A percentile compares a stretch with the other conserved stretches of the same genome.
Evolutionary conservation across 2,797 vertebrate species (phyloP).

Genomic region (Peromyscus melanophrys): DNA sequence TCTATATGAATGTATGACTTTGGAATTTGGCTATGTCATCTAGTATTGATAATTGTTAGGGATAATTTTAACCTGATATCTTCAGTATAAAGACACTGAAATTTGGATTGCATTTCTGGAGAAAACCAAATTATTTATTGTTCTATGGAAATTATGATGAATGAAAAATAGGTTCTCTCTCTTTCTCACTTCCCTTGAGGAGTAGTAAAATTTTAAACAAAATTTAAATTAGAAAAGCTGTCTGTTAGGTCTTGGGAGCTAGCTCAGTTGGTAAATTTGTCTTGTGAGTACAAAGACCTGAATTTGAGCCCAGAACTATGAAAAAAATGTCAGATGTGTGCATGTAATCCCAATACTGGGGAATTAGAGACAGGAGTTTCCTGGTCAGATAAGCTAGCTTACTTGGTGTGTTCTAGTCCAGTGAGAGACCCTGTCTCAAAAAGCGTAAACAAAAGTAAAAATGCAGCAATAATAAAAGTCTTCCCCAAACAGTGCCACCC

Average conservation of each 20-base stretch:
- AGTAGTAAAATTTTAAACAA: slow-evolving; percentile 41
- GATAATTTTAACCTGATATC: slow-evolving; percentile 25
- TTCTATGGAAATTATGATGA: slow-evolving; percentile 3
- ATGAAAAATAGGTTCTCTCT: slow-evolving; percentile 13
- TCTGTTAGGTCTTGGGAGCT: background rate
- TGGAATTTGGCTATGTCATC: slow-evolving; percentile 55
- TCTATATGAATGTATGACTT: slow-evolving; percentile 18
- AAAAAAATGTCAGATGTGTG: background rate
- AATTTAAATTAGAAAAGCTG: background rate
- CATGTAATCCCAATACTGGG: background rate
- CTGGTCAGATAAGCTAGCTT: background rate
- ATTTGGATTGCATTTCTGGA: background rate
- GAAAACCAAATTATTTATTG: slow-evolving; percentile 19
- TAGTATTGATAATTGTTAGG: background rate
- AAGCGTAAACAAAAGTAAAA: background rate
- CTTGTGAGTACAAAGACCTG: background rate
- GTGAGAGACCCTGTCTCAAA: background rate
- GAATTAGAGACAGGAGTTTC: background rate
- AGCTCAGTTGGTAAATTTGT: background rate
- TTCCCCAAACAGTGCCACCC: no score
- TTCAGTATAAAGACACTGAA: slow-evolving; percentile 3
- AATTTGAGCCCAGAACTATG: background rate
- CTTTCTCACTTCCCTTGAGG: background rate
- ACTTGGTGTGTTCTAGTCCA: background rate
- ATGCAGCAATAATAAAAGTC: background rate